Evolutionary conservation across 2,113 vertebrate species (phyloP).

Genomic region (Spea multiplicata): DNA sequence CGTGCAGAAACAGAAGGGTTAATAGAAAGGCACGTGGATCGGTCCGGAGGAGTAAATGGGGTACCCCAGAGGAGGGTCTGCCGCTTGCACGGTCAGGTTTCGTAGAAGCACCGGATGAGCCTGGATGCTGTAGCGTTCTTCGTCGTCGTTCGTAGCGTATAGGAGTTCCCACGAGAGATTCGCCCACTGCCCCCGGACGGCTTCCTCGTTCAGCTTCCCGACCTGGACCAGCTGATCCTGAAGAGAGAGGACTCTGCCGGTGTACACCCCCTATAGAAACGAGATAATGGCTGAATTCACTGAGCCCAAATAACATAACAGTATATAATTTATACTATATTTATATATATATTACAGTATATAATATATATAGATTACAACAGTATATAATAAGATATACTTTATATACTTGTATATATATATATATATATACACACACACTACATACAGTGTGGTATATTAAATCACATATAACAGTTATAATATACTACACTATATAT

Average conservation of each 20-base stretch:
- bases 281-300: too few relatives aligned
- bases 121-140: conserved; percentile 96
- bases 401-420: too few relatives aligned
- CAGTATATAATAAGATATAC: too few relatives aligned
- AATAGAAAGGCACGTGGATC: conserved; percentile 80
- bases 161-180: conserved; percentile 98
- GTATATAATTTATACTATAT: too few relatives aligned
- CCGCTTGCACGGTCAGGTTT: conserved; percentile 91
- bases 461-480: too few relatives aligned
- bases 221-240: conserved; percentile 86
- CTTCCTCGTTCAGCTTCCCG: conserved; percentile 85
- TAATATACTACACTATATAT: too few relatives aligned
- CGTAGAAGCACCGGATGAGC: conserved; percentile 89
- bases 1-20: conserved; percentile 49
- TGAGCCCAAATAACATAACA: too few relatives aligned
- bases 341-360: too few relatives aligned
- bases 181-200: conserved; percentile 92
- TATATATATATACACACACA: too few relatives aligned
- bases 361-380: too few relatives aligned
- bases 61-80: conserved; percentile 92
- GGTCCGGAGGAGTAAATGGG: conserved; percentile 89
- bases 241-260: conserved; percentile 85
- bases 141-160: conserved; percentile 94
- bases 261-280: conserved; percentile 82
- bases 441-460: too few relatives aligned